Evolutionary conservation across 2,888 invertebrate genomes (phyloP).

Genomic region (Julus scanicus): DNA sequence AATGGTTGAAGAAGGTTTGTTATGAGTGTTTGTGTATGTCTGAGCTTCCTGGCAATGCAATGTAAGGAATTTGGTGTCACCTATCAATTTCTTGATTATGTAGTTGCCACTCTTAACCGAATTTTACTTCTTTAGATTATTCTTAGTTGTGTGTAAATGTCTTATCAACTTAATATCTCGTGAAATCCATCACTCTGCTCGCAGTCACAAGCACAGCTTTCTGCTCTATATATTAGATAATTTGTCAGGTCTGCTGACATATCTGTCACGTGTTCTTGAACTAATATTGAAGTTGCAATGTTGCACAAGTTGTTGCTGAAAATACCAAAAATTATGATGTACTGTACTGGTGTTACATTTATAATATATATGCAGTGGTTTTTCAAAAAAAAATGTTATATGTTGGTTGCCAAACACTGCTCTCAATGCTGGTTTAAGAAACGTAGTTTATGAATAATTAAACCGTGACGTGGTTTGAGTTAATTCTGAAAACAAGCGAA

Average conservation of each 20-base stretch:
- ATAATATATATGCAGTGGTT: background rate
- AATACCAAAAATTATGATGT: background rate
- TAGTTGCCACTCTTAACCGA: background rate
- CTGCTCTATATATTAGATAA: background rate
- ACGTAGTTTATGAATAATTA: background rate
- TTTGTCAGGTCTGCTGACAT: background rate
- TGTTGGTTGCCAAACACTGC: no score
- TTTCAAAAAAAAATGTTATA: background rate
- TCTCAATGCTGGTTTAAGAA: background rate
- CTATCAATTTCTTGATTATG: background rate
- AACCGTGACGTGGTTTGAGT: background rate
- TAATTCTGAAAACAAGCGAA: background rate
- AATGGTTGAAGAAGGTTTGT: background rate
- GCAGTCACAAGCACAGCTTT: background rate
- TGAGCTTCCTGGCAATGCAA: background rate
- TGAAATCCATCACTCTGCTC: background rate
- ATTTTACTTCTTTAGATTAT: background rate
- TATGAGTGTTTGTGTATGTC: background rate
- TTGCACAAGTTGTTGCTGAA: background rate
- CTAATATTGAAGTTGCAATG: background rate
- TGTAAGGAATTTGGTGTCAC: background rate
- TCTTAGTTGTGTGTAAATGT: background rate
- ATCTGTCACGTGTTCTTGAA: background rate
- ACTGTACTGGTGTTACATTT: no score
- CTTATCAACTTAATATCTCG: background rate